Evolutionary conservation across 2,113 vertebrate species (phyloP).

Genomic region (Meles meles): DNA sequence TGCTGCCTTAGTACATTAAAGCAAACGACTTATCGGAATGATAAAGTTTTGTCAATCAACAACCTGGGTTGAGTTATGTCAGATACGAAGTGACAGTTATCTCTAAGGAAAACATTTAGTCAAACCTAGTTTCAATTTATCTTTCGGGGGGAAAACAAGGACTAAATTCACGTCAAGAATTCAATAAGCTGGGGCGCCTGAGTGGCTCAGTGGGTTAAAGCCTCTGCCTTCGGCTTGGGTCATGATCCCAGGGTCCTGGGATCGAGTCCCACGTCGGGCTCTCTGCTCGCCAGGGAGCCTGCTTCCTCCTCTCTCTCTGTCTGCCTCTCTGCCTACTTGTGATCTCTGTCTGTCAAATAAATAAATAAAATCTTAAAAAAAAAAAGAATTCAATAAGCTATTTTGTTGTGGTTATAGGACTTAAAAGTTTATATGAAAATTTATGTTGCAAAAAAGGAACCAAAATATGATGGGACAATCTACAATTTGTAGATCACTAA

Average conservation of each 20-base stretch:
- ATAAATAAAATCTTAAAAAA: too few species aligned
- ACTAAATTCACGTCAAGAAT: constrained; percentile 12
- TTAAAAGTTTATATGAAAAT: not conserved
- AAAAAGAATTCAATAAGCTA: not conserved
- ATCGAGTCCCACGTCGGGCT: too few species aligned
- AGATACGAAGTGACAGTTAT: not conserved
- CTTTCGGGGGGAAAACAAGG: not conserved
- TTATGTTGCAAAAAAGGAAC: not conserved
- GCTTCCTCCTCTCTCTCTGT: too few species aligned
- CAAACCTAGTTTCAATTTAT: not conserved
- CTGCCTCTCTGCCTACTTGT: too few species aligned
- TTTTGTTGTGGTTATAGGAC: not conserved
- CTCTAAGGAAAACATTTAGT: not conserved
- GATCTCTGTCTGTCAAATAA: too few species aligned
- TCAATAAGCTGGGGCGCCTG: too few species aligned
- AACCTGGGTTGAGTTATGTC: not conserved
- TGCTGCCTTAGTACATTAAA: not conserved
- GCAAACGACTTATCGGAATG: not conserved
- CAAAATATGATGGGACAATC: not conserved
- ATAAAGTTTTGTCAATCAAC: not conserved
- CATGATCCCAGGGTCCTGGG: too few species aligned
- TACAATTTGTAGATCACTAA: not conserved
- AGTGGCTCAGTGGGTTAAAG: too few species aligned
- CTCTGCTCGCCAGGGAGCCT: too few species aligned
- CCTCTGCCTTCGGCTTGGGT: too few species aligned